Evolutionary conservation across 2,113 vertebrate species (phyloP), one percentile per base, ranked within the genome.

Genomic region (Ceyx margarethae): DNA sequence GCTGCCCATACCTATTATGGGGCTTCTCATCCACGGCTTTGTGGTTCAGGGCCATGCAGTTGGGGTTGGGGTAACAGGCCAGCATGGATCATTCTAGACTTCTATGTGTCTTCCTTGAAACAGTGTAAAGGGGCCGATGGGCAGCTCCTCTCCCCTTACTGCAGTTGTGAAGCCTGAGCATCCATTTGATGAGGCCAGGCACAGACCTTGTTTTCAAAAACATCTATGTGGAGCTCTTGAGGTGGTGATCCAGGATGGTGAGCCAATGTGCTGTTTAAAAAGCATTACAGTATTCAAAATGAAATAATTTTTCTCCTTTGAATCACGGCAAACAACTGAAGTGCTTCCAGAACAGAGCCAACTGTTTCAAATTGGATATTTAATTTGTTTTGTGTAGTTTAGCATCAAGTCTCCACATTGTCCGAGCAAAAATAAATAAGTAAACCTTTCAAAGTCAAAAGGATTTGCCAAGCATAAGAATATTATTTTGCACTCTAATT

Each of bases 341-440:
- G 92, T 87, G 72, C 89, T 94, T 94, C 82, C 89, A 93, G 74
- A 81, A 28, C 71, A 67, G 72, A 93, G 58, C 74, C 81, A 94
- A 95, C 64, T 89, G 74, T 93, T 94, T 85, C 91, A 93, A 93
- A 95, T 25, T 48, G 81, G 75, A 89, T 89, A 89, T 80, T 95
- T 67, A 42, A 80, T 94, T 87, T 95, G 54, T 64, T 91, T 91
- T 89, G 11, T 71, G 78, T 69, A 42, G 42, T 74, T 80, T 48
- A 95, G 71, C 78, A 42, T 67, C 22, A 29, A 91, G 80, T 93
- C 77, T 95, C 85, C 88, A 37, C 56, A 57, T 95, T 65, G 85
- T 84, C 85, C 71, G 33, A 81, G 51, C 2, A 29, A 25, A 71
- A 83, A 42, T 26, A 66, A 68, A 37, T 7, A 33, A 60, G 14